These are phyloP conservation scores for Crypturellus tataupa DNA, from an alignment of 2,797 vertebrate genomes.

Conservation along the genomic window DNA sequence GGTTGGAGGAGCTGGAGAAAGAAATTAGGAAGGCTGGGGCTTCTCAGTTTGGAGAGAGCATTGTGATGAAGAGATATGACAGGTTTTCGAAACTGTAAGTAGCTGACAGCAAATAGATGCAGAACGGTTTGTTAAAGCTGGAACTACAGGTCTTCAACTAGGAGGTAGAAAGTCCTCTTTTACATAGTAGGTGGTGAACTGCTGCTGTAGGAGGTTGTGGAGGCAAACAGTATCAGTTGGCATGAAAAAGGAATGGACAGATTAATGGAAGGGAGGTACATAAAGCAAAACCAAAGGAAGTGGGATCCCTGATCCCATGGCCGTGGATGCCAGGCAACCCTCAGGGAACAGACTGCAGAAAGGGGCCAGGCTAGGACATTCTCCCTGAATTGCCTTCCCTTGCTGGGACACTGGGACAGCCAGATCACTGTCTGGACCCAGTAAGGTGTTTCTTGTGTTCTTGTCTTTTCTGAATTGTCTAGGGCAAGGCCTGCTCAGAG, in stretches of 20 bases:
- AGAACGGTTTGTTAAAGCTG: not conserved
- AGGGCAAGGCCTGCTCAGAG: not conserved
- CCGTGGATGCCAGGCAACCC: not conserved
- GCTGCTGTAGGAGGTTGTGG: not conserved
- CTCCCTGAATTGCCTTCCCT: not conserved
- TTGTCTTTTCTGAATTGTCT: not conserved
- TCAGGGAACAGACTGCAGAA: not conserved
- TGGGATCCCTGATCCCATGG: not conserved
- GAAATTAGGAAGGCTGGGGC: not conserved
- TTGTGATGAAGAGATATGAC: not conserved
- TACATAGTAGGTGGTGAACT: not conserved
- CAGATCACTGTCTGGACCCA: not conserved
- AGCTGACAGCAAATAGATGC: not conserved
- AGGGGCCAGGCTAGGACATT: not conserved
- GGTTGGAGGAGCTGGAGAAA: not conserved
- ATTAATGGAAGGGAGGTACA: not conserved
- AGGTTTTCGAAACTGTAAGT: not conserved
- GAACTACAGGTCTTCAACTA: not conserved
- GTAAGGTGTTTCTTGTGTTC: not conserved
- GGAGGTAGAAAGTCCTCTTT: not conserved
- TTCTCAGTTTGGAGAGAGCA: slow-evolving; percentile 8
- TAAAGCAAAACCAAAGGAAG: not conserved
- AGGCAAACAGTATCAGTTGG: not conserved
- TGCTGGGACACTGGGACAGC: not conserved
- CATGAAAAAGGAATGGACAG: not conserved